A percentile compares a stretch with the other conserved stretches of the same genome.
phyloP scores from a whole-genome alignment of 2,797 vertebrate species.

The Phyllotis vaccarum region DNA sequence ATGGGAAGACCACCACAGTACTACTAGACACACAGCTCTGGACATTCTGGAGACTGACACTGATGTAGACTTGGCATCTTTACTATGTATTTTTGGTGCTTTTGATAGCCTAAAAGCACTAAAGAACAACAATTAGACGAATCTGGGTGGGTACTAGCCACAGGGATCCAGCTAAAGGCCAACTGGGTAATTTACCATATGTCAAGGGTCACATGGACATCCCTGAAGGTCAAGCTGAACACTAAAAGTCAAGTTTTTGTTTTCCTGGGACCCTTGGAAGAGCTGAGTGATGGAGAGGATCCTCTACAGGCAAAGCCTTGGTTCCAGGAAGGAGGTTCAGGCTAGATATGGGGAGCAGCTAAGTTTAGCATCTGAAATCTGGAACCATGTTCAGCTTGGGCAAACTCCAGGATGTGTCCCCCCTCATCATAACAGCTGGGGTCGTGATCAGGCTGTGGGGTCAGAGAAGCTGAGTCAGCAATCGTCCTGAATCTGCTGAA shows the following conservation, averaged over 20 bases:
- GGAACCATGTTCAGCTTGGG: neutral
- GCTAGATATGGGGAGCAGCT: neutral
- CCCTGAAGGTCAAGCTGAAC: neutral
- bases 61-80: neutral
- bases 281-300: neutral
- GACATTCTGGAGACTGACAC: neutral
- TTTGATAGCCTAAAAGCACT: neutral
- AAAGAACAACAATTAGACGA: neutral
- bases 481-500: neutral
- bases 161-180: neutral
- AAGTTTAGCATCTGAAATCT: fast-evolving
- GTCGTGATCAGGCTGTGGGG: neutral
- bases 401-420: neutral
- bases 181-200: neutral
- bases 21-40: neutral
- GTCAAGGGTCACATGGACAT: fast-evolving
- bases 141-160: neutral
- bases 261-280: neutral
- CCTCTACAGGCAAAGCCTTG: neutral
- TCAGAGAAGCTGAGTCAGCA: neutral
- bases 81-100: neutral
- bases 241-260: neutral
- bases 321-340: neutral
- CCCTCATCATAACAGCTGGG: neutral
- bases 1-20: neutral